These are phyloP conservation scores for Phenacoccus solenopsis DNA, from an alignment of 1,140 invertebrate species.

Conservation along the genomic window DNA sequence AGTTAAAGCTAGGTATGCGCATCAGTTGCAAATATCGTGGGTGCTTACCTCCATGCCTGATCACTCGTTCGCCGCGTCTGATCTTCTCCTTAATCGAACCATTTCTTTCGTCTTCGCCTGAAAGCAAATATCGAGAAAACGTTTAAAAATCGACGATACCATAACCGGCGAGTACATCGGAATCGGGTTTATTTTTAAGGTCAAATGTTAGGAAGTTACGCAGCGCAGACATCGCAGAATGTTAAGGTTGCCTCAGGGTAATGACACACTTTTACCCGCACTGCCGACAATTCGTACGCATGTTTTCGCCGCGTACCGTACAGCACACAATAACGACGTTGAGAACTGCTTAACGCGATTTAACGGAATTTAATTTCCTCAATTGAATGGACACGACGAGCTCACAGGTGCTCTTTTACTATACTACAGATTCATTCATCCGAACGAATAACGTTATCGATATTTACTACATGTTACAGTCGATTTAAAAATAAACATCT, in stretches of 20 bases:
- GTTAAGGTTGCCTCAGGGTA: slow-evolving; percentile 1
- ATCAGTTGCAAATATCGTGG: no score
- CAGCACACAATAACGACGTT: no score
- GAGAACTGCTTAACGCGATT: not conserved
- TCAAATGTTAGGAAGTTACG: not conserved
- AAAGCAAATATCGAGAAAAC: not conserved
- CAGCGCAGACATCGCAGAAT: not conserved
- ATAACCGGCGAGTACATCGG: not conserved
- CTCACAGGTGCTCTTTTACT: not conserved
- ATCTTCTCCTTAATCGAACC: slow-evolving; percentile 10
- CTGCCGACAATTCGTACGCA: not conserved
- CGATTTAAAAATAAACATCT: no score
- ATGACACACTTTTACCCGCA: not conserved
- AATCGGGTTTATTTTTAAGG: not conserved
- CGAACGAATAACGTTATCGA: no score
- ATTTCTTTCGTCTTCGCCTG: slow-evolving; percentile 12
- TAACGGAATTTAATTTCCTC: not conserved
- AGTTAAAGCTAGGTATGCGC: no score
- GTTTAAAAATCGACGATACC: not conserved
- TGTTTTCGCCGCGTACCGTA: not conserved
- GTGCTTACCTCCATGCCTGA: slow-evolving; percentile 7
- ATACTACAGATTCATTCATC: no score
- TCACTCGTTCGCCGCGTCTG: not conserved
- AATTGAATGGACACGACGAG: not conserved
- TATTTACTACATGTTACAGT: no score